Evolutionary conservation across 2,797 vertebrate genomes (phyloP).

Genomic region (Mus caroli): DNA sequence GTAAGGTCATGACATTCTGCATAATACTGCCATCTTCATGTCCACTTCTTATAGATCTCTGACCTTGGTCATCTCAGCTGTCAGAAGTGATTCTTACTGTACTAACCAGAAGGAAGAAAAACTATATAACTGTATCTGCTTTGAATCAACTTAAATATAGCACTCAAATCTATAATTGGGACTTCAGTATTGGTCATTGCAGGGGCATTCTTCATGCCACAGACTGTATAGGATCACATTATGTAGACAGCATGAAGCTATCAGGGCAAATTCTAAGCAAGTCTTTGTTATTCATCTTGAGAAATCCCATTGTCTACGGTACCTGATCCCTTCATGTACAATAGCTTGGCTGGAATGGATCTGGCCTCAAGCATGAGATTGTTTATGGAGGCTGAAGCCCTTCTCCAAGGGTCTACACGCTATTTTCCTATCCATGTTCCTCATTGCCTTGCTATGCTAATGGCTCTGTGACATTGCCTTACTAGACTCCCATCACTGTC

Average conservation of each 20-base stretch:
- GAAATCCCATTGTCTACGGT: not conserved
- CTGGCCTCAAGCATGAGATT: not conserved
- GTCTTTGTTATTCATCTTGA: not conserved
- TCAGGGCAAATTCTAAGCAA: not conserved
- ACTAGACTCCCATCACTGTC: not conserved
- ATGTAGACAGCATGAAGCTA: not conserved
- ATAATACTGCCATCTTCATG: not conserved
- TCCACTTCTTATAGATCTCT: not conserved
- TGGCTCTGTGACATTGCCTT: not conserved
- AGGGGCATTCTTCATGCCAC: not conserved
- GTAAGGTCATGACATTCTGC: not conserved
- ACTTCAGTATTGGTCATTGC: not conserved
- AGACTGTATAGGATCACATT: not conserved
- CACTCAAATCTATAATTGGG: not conserved
- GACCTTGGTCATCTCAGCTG: not conserved
- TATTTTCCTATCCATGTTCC: not conserved
- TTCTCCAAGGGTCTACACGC: not conserved
- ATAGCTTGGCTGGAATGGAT: not conserved
- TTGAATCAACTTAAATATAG: constrained; percentile 31
- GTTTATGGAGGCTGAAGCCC: not conserved
- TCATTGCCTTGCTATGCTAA: not conserved
- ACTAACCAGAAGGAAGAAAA: not conserved
- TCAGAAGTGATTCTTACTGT: not conserved
- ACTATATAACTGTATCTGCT: constrained; percentile 12
- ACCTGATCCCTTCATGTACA: not conserved